These are phyloP conservation scores for Grammomys dolichurus DNA, from an alignment of 2,113 vertebrate genomes.

Conservation along the genomic window DNA sequence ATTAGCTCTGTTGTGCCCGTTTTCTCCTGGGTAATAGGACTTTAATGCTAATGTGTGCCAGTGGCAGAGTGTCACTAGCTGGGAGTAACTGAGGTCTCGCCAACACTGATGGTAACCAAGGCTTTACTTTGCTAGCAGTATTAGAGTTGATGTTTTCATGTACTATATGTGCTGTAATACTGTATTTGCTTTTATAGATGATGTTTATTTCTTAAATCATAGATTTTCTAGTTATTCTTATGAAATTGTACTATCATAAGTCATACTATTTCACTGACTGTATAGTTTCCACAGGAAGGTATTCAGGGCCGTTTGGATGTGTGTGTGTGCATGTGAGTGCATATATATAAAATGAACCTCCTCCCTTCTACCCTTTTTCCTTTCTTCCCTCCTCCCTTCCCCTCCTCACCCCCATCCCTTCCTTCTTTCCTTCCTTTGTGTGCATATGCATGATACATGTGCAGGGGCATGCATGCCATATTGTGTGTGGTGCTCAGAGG, in stretches of 20 bases:
- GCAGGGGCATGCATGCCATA: background rate
- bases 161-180: background rate
- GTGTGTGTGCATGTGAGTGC: too few relatives aligned
- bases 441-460: background rate
- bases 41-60: background rate
- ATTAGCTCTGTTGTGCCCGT: background rate
- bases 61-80: background rate
- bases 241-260: background rate
- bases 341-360: too few relatives aligned
- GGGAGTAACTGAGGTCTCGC: background rate
- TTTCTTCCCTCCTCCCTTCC: too few relatives aligned
- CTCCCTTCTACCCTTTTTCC: too few relatives aligned
- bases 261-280: background rate
- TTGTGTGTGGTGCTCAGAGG: background rate
- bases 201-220: conserved; percentile 25
- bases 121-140: background rate
- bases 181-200: background rate
- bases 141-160: background rate
- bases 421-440: background rate
- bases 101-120: background rate
- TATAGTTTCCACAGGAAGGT: conserved; percentile 17
- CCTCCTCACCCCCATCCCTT: too few relatives aligned
- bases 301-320: background rate
- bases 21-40: background rate
- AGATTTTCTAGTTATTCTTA: conserved; percentile 17